Conservation (phyloP, 2,797 vertebrate genomes). For the Euphonia xanthogaster region DNA sequence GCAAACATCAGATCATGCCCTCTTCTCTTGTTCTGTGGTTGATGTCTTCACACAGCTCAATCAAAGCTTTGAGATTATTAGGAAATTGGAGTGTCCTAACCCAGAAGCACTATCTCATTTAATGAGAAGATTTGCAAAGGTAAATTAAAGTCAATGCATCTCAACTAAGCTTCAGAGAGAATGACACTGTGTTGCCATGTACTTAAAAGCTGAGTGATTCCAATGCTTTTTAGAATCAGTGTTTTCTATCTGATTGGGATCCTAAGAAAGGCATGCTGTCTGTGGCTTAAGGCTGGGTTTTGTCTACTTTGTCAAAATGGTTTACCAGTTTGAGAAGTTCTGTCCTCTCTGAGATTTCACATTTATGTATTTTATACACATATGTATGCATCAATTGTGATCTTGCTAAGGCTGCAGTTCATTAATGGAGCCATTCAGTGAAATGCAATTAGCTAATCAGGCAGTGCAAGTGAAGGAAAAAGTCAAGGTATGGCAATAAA, state of each 20-base stretch:
- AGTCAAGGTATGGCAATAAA: background rate
- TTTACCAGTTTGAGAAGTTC: background rate
- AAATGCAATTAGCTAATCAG: background rate
- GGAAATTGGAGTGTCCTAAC: slow-evolving; percentile 97
- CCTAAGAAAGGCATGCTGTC: background rate
- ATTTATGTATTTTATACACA: background rate
- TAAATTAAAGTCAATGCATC: slow-evolving; percentile 58
- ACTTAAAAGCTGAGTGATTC: background rate
- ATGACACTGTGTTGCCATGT: background rate
- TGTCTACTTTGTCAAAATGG: background rate
- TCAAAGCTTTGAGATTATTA: slow-evolving; percentile 99
- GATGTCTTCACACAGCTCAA: slow-evolving; percentile 98
- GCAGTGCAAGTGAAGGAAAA: background rate
- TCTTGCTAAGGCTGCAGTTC: background rate
- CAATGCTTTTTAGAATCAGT: background rate
- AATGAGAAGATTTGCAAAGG: slow-evolving; percentile 99
- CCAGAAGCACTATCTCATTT: slow-evolving; percentile 96
- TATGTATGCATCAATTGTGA: background rate
- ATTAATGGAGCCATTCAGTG: background rate
- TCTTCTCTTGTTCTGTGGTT: slow-evolving; percentile 98
- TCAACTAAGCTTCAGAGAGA: background rate
- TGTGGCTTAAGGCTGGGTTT: background rate
- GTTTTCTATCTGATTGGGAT: background rate
- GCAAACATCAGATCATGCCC: slow-evolving; percentile 95
- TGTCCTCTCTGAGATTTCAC: background rate